Percentiles rank a stretch among this genome's conserved stretches.
phyloP scores from a whole-genome alignment of 2,888 invertebrate species.

The Pediacus dermestoides region DNA sequence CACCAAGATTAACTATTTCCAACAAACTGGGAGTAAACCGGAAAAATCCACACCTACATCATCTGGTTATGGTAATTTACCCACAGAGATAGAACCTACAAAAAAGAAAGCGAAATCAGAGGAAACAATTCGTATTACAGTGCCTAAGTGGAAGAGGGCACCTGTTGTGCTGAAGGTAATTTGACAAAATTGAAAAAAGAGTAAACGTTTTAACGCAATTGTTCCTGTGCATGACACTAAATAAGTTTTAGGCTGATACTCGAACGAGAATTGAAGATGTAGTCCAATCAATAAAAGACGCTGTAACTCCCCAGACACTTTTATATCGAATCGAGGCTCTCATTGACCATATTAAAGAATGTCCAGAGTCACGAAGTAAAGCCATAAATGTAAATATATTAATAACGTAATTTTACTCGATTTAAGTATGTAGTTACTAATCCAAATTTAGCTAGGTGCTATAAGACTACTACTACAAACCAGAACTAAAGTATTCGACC shows the following conservation, averaged over 20 bases:
- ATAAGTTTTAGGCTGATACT: slow-evolving; percentile 56
- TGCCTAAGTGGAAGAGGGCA: not conserved
- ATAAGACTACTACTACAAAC: slow-evolving; percentile 62
- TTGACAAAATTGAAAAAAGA: not conserved
- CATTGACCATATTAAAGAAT: slow-evolving; percentile 67
- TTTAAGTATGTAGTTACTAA: slow-evolving; percentile 1
- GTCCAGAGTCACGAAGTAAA: slow-evolving; percentile 68
- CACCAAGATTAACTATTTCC: no score
- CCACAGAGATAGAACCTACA: no score
- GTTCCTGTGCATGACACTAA: no score
- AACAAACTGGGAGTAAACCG: no score
- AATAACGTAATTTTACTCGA: not conserved
- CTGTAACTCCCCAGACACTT: slow-evolving; percentile 57
- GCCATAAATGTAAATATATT: slow-evolving; percentile 61
- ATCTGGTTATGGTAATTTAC: no score
- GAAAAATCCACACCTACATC: no score
- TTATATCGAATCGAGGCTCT: slow-evolving; percentile 66
- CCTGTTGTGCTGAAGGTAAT: slow-evolving; percentile 26
- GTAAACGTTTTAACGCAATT: slow-evolving; percentile 7
- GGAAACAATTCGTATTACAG: no score
- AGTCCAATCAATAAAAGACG: slow-evolving; percentile 59
- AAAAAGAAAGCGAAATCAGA: no score
- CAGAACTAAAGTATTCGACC: slow-evolving; percentile 48
- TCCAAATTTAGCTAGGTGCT: slow-evolving; percentile 59
- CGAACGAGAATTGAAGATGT: slow-evolving; percentile 65